Evolutionary conservation across 2,888 invertebrate species (phyloP), one percentile per base, ranked within the genome.

Genomic region (Catocala sponsa): DNA sequence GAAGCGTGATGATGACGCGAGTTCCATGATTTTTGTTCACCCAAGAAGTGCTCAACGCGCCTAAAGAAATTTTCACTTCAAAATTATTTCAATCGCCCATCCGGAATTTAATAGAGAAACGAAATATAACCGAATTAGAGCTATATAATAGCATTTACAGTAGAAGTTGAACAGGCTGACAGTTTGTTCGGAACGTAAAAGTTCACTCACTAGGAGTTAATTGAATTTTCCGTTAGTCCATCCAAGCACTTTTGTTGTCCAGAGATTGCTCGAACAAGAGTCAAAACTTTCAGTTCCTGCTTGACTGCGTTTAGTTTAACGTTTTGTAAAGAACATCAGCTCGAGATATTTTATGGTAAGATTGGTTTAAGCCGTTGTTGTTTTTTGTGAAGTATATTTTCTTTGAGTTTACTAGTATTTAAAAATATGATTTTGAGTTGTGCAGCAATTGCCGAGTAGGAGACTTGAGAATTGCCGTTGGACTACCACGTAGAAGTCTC

Each of bases 191-290:
- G 38, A n/a, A 52, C 49, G 48, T 49, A n/a, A 32, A 50, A 55
- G 48, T 55, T 59, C 59, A 13, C 46, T 75, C 72, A 47, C 43
- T 32, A 25, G 44, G 44, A 65, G 52, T 9, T 75, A 75, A 73
- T 73, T 65, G 56, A 50, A 72, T 73, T 73, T 65, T 69, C 65
- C 52, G 48, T 44, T 42, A 43, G 25, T 43, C 42, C 32, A 32
- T 32, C 13, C 42, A 5, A 15, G 42, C 33, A 52, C 42, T 51
- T 35, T 33, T 48, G 41, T 52, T 7, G 52, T 48, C 32, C 12
- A 42, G 35, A 15, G 25, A 42, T 42, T 42, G 6, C 10, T 13
- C 12, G 44, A 33, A 32, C 33, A 44, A 53, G 33, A 12, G 11
- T 7, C 6, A 12, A 4, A 50, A 35, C 13, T 35, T 35, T 38